Evolutionary conservation across 2,113 vertebrate species (phyloP).

Genomic region (Heteronetta atricapilla): DNA sequence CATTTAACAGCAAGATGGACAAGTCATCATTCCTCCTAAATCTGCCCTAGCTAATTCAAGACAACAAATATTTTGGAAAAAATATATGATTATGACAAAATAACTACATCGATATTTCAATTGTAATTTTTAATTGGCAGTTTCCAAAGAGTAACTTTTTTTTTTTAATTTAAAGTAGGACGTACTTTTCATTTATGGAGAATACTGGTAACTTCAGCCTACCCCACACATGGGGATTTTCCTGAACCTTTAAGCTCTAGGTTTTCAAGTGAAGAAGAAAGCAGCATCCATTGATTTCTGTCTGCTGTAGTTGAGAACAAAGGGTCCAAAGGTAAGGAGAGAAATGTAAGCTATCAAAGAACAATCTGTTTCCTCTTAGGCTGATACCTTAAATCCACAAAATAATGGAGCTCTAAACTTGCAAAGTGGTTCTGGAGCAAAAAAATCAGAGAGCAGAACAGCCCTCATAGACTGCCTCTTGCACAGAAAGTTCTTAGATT

Average conservation of each 20-base stretch:
- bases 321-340: not conserved
- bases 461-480: not conserved
- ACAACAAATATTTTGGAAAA: not conserved
- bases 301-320: not conserved
- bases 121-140: not conserved
- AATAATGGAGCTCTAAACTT: not conserved
- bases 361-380: not conserved
- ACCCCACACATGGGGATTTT: not conserved
- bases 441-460: not conserved
- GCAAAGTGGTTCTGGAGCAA: not conserved
- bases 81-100: not conserved
- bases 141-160: not conserved
- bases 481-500: not conserved
- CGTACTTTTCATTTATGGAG: not conserved
- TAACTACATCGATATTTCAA: not conserved
- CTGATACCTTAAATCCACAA: not conserved
- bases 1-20: not conserved
- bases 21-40: slow-evolving; percentile 5
- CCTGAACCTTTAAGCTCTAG: not conserved
- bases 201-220: not conserved
- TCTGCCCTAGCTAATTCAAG: not conserved
- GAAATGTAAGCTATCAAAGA: not conserved
- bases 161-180: not conserved
- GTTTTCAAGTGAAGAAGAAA: not conserved
- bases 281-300: not conserved